These are phyloP conservation scores for Drosophila longiperda DNA, from an alignment of 2,888 invertebrate genomes.

Conservation along the genomic window DNA sequence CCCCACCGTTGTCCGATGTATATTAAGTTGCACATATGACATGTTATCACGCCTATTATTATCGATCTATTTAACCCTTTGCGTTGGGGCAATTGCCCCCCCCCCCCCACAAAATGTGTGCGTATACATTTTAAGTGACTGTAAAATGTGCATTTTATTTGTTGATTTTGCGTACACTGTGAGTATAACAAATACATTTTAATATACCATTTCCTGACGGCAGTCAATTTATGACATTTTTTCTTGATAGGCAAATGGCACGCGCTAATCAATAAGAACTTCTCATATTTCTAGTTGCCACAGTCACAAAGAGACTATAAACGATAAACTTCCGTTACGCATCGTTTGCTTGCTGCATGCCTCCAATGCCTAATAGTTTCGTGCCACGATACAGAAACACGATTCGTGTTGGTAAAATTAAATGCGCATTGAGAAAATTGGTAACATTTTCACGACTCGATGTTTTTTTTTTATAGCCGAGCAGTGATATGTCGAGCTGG, in stretches of 20 bases:
- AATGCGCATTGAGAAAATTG: constrained; percentile 77
- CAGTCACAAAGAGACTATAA: constrained; percentile 19
- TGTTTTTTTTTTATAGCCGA: constrained; percentile 39
- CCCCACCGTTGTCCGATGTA: neutral
- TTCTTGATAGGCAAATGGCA: constrained; percentile 74
- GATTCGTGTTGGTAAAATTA: constrained; percentile 74
- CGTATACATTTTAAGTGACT: constrained; percentile 53
- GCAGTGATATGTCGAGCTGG: constrained; percentile 31
- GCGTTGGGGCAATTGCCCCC: constrained; percentile 5
- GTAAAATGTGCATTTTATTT: constrained; percentile 54
- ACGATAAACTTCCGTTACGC: constrained; percentile 69
- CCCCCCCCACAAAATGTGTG: neutral
- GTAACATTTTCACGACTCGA: constrained; percentile 38
- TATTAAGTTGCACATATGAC: constrained; percentile 69
- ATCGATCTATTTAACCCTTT: constrained; percentile 49
- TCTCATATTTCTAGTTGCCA: constrained; percentile 21
- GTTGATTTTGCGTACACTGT: constrained; percentile 15
- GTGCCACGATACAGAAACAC: constrained; percentile 77
- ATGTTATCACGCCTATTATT: constrained; percentile 51
- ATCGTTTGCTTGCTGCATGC: constrained; percentile 52
- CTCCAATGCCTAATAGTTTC: constrained; percentile 71
- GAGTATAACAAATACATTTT: constrained; percentile 30
- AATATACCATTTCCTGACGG: constrained; percentile 50
- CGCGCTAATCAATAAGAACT: constrained; percentile 69
- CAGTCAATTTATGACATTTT: constrained; percentile 69